Conservation (phyloP, 2,888 invertebrate genomes). For the Temnothorax rugatulus region DNA sequence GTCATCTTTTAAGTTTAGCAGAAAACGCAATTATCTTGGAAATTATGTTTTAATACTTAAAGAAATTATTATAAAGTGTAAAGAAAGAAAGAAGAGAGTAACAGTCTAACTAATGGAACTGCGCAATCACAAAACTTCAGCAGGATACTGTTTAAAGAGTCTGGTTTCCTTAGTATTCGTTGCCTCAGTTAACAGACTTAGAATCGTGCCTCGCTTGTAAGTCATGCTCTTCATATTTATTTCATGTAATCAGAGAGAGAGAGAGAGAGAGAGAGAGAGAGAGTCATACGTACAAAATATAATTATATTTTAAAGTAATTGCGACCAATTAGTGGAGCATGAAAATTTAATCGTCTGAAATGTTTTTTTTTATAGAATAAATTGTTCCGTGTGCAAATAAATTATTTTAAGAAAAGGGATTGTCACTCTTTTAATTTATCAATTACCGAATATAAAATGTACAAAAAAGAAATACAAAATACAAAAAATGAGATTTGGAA, state of each 20-base stretch:
- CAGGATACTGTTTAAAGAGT: constrained; percentile 2
- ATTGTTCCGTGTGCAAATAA: neutral
- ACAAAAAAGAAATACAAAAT: neutral
- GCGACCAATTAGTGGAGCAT: neutral
- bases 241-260: neutral
- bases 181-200: constrained; percentile 20
- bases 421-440: neutral
- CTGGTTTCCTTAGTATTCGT: constrained; percentile 6
- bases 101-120: constrained; percentile 1
- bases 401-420: neutral
- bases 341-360: neutral
- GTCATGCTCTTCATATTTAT: neutral
- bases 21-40: neutral
- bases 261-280: too few species aligned
- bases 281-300: too few species aligned
- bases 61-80: neutral
- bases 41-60: neutral
- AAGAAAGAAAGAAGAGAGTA: neutral
- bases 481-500: neutral
- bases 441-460: neutral
- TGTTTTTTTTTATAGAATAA: neutral
- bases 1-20: neutral
- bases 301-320: constrained; percentile 8
- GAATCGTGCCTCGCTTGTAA: constrained; percentile 5
- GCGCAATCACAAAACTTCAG: constrained; percentile 17